Evolutionary conservation across 1,140 invertebrate genomes (phyloP).

Genomic region (Melipona quadrifasciata): DNA sequence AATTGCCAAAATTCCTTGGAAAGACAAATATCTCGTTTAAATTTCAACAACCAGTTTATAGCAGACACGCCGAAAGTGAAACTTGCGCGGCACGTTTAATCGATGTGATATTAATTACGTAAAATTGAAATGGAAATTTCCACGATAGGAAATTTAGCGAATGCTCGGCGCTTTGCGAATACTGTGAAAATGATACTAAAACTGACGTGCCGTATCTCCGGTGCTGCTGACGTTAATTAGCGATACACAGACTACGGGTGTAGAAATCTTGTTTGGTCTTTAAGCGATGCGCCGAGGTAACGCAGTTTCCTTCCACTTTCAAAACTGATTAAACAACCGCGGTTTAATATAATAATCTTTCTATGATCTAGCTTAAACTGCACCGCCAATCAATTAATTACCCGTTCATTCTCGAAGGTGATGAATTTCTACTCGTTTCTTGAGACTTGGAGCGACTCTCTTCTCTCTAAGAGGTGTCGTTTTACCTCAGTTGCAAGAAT

Average conservation of each 20-base stretch:
- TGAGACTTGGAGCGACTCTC: too few species aligned
- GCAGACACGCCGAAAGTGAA: background rate
- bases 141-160: background rate
- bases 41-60: too few species aligned
- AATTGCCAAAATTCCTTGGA: too few species aligned
- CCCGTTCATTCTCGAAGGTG: background rate
- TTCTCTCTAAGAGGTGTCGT: background rate
- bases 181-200: conserved; percentile 45
- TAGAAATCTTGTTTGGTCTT: conserved; percentile 63
- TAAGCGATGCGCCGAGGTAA: background rate
- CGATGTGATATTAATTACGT: background rate
- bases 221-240: conserved; percentile 54
- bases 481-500: background rate
- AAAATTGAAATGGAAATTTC: background rate
- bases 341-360: conserved; percentile 38
- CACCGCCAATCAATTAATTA: conserved; percentile 16
- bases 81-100: background rate
- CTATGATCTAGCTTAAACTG: conserved; percentile 17
- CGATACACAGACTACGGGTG: conserved; percentile 56
- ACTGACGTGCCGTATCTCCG: conserved; percentile 53
- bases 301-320: conserved; percentile 11
- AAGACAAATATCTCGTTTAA: too few species aligned
- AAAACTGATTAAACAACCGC: conserved; percentile 38
- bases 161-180: background rate
- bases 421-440: background rate